A percentile compares a stretch with the other conserved stretches of the same genome.
phyloP scores from a whole-genome alignment of 2,113 vertebrate genomes.

The Urocynchramus pylzowi region DNA sequence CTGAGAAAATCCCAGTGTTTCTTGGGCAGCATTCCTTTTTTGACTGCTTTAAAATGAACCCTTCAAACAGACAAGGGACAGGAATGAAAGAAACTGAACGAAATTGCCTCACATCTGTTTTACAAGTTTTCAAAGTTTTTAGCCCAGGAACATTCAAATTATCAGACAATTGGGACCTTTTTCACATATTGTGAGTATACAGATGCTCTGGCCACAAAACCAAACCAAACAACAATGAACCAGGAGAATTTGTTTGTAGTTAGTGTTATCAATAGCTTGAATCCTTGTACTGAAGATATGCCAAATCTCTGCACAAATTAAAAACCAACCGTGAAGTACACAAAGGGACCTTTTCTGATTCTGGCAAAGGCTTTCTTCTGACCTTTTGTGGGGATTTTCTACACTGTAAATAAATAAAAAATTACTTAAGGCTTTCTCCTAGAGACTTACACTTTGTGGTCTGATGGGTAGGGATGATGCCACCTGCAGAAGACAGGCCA shows the following conservation, averaged over 20 bases:
- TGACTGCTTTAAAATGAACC: not conserved
- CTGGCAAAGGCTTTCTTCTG: not conserved
- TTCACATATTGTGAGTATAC: not conserved
- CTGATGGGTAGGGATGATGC: not conserved
- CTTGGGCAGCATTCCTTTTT: not conserved
- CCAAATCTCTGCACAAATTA: not conserved
- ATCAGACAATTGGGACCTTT: not conserved
- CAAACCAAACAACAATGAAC: not conserved
- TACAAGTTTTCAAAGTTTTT: not conserved
- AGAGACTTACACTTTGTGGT: not conserved
- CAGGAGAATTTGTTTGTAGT: not conserved
- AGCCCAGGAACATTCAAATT: not conserved
- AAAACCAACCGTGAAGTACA: not conserved
- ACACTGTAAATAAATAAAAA: not conserved
- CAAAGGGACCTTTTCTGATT: not conserved
- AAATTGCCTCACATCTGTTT: not conserved
- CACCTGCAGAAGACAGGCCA: not conserved
- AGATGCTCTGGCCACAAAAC: not conserved
- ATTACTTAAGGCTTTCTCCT: not conserved
- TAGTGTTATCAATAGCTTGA: not conserved
- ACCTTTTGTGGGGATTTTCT: not conserved
- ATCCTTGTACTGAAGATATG: not conserved
- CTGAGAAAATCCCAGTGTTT: accelerated
- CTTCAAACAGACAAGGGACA: not conserved
- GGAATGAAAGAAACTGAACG: not conserved